Evolutionary conservation across 2,888 invertebrate genomes (phyloP), one percentile per base, ranked within the genome.

Genomic region (Drosophila atroscutellata): DNA sequence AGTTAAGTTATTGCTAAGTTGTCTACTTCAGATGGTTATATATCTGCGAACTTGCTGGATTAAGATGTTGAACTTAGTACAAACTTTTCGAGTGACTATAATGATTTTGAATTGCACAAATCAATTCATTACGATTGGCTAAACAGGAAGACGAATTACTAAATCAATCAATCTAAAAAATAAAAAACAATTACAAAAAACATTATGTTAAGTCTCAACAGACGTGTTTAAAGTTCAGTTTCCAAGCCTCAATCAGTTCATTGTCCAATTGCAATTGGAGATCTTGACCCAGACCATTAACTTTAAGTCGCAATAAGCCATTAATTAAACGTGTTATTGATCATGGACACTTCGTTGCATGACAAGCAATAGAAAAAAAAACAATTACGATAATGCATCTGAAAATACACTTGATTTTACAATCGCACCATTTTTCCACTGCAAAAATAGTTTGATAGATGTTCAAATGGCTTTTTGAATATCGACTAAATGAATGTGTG

Each of bases 291-390:
- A 62, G 34, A 32, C 36, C 56, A 61, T 37, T 39, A 55, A 60
- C 20, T 24, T 18, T 34, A 54, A 73, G 20, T 52, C 36, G 37
- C 62, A 57, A 36, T 61, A 11, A 34, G 9, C 26, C 57, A 56
- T 56, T 39, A 60, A 54, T 67, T 36, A 18, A 58, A 61, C 60
- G 15, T 56, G 63, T 74, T 69, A 26, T 37, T 56, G 59, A 59
- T 47, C 5, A 32, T 15, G 54, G 26, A 28, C 9, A 30, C 28
- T 28, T 72, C 54, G 78, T 69, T 74, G 24, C 15, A 45, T 24
- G 45, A 39, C 26, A 8, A 13, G 13, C 28, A 39, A 49, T 60
- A 42, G 9, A 28, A 6, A 3, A 20, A 37, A 18, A 30, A 3
- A 18, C 18, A 37, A 24, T 42, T 24, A 30, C 11, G 32, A 11